These are phyloP conservation scores for Orthosia gracilis DNA, from an alignment of 2,888 invertebrate species.

Conservation along the genomic window DNA sequence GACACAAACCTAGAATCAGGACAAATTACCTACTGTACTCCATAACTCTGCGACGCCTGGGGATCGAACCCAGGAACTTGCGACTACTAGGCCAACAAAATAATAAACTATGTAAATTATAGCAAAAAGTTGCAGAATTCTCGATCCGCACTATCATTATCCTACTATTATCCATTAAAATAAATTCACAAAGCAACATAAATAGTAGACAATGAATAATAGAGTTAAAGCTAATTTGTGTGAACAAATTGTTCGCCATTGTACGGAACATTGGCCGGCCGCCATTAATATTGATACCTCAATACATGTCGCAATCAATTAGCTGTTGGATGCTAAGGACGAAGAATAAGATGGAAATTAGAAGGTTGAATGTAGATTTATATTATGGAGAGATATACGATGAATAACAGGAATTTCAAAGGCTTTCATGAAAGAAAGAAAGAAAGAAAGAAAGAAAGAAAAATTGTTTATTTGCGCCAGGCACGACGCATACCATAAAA, in stretches of 20 bases:
- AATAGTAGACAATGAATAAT: constrained; percentile 63
- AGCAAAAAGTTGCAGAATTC: constrained; percentile 17
- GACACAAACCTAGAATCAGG: too few species aligned
- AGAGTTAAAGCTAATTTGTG: constrained; percentile 58
- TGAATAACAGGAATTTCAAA: not conserved
- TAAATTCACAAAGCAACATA: constrained; percentile 52
- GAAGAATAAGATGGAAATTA: constrained; percentile 7
- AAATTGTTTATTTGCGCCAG: too few species aligned
- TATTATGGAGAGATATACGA: not conserved
- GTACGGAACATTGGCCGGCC: constrained; percentile 25
- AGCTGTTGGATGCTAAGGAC: constrained; percentile 9
- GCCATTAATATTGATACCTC: constrained; percentile 46
- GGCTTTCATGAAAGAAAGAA: not conserved
- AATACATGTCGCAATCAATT: constrained; percentile 36
- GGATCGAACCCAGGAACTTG: not conserved
- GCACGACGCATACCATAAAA: too few species aligned
- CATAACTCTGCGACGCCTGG: too few species aligned
- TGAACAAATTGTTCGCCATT: constrained; percentile 51
- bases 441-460: too few species aligned
- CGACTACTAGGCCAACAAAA: not conserved
- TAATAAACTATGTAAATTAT: not conserved
- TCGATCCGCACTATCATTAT: constrained; percentile 11
- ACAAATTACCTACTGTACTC: too few species aligned
- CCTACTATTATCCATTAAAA: constrained; percentile 21
- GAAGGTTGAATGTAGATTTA: not conserved